phyloP scores from a whole-genome alignment of 2,797 vertebrate species.

The Sebastes hopkinsi region DNA sequence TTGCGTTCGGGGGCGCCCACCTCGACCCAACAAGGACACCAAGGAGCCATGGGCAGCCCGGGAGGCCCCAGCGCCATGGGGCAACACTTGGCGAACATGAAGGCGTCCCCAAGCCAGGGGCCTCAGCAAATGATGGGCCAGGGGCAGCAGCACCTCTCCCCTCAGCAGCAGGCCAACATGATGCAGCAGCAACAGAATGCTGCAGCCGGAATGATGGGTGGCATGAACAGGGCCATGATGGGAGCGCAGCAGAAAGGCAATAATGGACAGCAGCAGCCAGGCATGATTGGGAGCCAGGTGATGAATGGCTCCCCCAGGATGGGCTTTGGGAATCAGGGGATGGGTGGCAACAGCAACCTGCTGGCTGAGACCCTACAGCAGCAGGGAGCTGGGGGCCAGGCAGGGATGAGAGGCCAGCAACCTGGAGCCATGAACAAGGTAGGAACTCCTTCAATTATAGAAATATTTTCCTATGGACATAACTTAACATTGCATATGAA shows the following conservation, averaged over 20 bases:
- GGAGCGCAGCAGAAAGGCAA: constrained; percentile 89
- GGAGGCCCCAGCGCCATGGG: constrained; percentile 77
- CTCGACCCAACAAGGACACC: constrained; percentile 83
- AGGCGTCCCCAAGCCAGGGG: constrained; percentile 89
- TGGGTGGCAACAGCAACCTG: constrained; percentile 89
- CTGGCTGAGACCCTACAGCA: constrained; percentile 92
- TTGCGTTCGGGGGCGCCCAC: constrained; percentile 84
- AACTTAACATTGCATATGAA: neutral
- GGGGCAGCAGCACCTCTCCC: constrained; percentile 82
- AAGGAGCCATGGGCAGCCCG: constrained; percentile 77
- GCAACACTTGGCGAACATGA: constrained; percentile 92
- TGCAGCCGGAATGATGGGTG: constrained; percentile 87
- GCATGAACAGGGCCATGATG: constrained; percentile 93
- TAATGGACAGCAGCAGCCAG: constrained; percentile 86
- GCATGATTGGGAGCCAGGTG: constrained; percentile 95
- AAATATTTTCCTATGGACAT: neutral
- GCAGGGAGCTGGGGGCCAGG: constrained; percentile 84
- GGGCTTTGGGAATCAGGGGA: constrained; percentile 89
- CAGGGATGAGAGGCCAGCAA: constrained; percentile 90
- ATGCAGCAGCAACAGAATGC: constrained; percentile 83
- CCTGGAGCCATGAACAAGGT: constrained; percentile 90
- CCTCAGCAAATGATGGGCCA: constrained; percentile 89
- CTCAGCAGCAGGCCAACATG: constrained; percentile 82
- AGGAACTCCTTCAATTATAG: constrained; percentile 16
- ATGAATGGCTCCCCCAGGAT: constrained; percentile 97